A percentile compares a stretch with the other conserved stretches of the same genome.
Evolutionary conservation across 2,888 invertebrate genomes (phyloP).

Genomic region (Diplolepis rosae): DNA sequence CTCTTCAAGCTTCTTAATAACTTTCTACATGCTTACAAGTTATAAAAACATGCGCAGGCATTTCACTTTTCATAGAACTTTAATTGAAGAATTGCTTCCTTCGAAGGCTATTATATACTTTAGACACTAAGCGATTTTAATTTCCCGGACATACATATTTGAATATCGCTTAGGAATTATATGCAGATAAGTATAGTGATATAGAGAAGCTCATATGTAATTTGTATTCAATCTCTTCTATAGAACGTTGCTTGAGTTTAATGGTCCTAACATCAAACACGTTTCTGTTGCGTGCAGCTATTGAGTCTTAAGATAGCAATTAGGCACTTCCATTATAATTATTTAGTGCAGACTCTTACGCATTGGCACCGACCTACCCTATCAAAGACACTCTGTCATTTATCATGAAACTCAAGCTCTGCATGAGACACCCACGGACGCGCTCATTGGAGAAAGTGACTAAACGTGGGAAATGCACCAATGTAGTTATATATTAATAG

Average conservation of each 20-base stretch:
- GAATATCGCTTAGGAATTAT: not conserved
- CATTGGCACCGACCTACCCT: conserved; percentile 20
- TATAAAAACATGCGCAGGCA: not conserved
- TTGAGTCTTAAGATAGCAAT: conserved; percentile 1
- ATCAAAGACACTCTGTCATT: conserved; percentile 20
- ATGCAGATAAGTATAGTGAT: not conserved
- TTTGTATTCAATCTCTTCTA: not conserved
- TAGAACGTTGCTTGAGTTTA: not conserved
- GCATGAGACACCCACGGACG: conserved; percentile 21
- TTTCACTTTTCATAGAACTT: not conserved
- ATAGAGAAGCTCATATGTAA: conserved; percentile 17
- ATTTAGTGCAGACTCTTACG: conserved; percentile 6
- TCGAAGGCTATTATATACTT: not conserved
- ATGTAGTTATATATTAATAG: no score
- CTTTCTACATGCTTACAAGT: not conserved
- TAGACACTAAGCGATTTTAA: not conserved
- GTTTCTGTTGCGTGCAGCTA: conserved; percentile 13
- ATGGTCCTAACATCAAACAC: not conserved
- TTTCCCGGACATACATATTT: not conserved
- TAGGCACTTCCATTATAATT: conserved; percentile 9
- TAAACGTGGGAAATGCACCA: conserved; percentile 65
- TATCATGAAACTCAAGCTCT: conserved; percentile 1
- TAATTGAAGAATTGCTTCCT: not conserved
- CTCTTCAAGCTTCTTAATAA: not conserved
- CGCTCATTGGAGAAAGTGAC: conserved; percentile 66